These are phyloP conservation scores for Capitella teleta DNA, from an alignment of 1,140 invertebrate species.

Conservation along the genomic window DNA sequence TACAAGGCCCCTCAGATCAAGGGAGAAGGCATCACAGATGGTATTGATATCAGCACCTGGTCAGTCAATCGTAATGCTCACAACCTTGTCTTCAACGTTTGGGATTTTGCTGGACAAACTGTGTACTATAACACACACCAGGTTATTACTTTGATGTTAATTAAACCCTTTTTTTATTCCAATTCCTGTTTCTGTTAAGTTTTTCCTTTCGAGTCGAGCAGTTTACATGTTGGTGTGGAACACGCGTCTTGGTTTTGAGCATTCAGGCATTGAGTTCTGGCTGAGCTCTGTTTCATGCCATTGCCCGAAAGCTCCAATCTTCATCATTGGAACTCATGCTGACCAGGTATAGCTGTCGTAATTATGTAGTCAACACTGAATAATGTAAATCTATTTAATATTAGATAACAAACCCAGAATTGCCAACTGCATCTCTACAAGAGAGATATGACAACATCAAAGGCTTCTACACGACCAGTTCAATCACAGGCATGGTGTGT, in stretches of 20 bases:
- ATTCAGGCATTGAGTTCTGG: slow-evolving; percentile 39
- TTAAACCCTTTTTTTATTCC: too few species aligned
- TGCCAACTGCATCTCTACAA: slow-evolving; percentile 2
- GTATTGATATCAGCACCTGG: slow-evolving; percentile 37
- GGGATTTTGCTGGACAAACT: slow-evolving; percentile 42
- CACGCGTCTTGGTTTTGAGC: slow-evolving; percentile 35
- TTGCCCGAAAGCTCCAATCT: slow-evolving; percentile 34
- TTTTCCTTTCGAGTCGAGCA: slow-evolving; percentile 38
- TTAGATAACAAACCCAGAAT: background rate
- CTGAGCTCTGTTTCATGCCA: slow-evolving; percentile 36
- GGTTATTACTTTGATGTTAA: too few species aligned
- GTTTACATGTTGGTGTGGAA: slow-evolving; percentile 39
- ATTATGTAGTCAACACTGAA: too few species aligned
- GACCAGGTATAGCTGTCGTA: slow-evolving; percentile 40
- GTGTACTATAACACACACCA: slow-evolving; percentile 43
- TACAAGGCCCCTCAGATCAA: slow-evolving; percentile 16
- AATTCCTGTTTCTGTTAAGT: too few species aligned
- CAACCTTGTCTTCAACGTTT: slow-evolving; percentile 27
- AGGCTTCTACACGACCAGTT: background rate
- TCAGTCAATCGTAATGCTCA: slow-evolving; percentile 16
- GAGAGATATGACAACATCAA: slow-evolving; percentile 10
- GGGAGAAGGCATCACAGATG: slow-evolving; percentile 33
- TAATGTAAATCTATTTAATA: too few species aligned
- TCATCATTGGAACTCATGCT: slow-evolving; percentile 36
- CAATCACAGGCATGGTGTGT: slow-evolving; percentile 5